phyloP scores from a whole-genome alignment of 2,888 invertebrate genomes.

The Machimus atricapillus region DNA sequence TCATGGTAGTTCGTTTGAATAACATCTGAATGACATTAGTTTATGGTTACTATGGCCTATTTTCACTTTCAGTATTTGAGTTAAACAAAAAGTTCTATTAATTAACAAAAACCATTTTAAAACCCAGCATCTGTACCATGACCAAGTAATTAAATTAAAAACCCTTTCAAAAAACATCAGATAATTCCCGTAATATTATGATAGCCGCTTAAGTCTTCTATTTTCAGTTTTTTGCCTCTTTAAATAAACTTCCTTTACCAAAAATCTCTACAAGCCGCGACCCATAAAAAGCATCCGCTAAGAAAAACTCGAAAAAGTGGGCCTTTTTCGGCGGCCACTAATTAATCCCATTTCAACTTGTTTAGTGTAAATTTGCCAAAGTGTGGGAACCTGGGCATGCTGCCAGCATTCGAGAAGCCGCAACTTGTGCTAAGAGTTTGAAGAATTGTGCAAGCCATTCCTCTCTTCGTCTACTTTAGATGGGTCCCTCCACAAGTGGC shows the following conservation, averaged over 20 bases:
- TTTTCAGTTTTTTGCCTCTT: neutral
- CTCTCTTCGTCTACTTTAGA: neutral
- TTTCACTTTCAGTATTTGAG: neutral
- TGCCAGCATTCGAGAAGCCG: neutral
- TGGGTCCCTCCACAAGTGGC: neutral
- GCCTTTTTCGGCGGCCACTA: neutral
- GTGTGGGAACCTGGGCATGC: conserved; percentile 9
- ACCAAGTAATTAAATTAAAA: neutral
- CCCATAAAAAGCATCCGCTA: neutral
- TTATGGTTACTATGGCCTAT: neutral
- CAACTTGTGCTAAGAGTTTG: neutral
- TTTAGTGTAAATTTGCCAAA: neutral
- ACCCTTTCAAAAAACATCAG: neutral
- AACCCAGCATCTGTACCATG: neutral
- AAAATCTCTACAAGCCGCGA: neutral
- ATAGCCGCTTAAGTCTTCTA: neutral
- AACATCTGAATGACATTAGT: neutral
- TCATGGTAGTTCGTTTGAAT: neutral
- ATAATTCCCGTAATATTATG: neutral
- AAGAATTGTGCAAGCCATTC: neutral
- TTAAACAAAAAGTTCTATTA: neutral
- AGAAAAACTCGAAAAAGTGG: neutral
- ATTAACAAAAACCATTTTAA: neutral
- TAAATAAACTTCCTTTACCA: neutral
- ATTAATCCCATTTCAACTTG: conserved; percentile 22